Evolutionary conservation across 2,797 vertebrate species (phyloP), one percentile per base, ranked within the genome.

Genomic region (Pitangus sulphuratus): DNA sequence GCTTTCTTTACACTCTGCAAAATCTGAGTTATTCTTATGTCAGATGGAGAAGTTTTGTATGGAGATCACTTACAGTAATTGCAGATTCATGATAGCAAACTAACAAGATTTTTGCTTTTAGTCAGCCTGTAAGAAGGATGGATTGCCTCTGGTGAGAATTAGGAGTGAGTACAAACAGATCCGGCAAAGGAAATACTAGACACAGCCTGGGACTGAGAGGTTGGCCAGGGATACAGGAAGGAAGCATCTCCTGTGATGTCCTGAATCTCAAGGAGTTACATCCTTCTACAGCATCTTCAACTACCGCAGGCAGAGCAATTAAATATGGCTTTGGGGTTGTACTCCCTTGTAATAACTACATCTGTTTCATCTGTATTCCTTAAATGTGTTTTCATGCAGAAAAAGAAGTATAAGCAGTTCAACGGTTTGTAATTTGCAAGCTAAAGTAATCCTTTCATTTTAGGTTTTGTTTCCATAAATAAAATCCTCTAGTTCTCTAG

Each of bases 111-210:
- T 64, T 60, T 84, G 57, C 68, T 85, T 91, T 56, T 74, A 45
- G 75, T 69, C 61, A 70, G 16, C 30, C 48, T 47, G 5, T 78
- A 56, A 84, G 40, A 90, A 22, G 79, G 25, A 25, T 64, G 71
- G 81, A 85, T 95, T 94, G 87, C 44, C 51, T 75, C 64, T 77
- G 25, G 42, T 65, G 79, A 71, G 81, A 83, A 87, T 91, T 86
- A 84, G 47, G 64, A 31, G 33, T 75, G 54, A 40, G 57, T 51
- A 60, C 53, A 93, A 80, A 58, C 60, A 50, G 75, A 81, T 93
- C 80, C 75, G 54, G 50, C 42, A 78, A 40, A 75, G 47, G 87
- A 92, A 93, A 39, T 77, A 58, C 42, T 58, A 45, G 75, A 51
- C 1, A 1, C 15, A 24, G 71, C 68, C 83, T 90, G 66, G 56